Percentiles rank a stretch among this genome's conserved stretches.
Conservation (phyloP, 2,797 vertebrate genomes). For the Anguilla anguilla region DNA sequence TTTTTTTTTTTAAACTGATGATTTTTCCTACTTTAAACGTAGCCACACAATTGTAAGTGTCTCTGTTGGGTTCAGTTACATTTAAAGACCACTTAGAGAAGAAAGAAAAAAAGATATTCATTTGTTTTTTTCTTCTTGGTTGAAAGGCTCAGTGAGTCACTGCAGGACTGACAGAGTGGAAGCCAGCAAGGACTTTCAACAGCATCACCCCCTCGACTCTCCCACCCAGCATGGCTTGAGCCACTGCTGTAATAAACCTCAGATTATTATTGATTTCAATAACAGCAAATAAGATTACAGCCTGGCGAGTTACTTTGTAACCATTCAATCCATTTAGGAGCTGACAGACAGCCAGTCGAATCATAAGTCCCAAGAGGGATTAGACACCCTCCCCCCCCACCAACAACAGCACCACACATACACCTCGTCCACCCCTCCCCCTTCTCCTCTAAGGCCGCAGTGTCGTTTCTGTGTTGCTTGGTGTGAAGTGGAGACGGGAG, state of each 20-base stretch:
- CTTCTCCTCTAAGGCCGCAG: neutral
- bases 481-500: conserved; percentile 17
- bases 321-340: conserved; percentile 19
- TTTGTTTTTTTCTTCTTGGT: neutral
- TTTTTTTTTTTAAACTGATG: neutral
- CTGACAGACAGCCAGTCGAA: conserved; percentile 13
- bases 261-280: conserved; percentile 29
- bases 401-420: neutral
- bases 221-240: neutral
- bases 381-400: neutral
- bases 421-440: neutral
- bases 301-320: neutral
- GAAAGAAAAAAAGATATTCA: neutral
- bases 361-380: neutral
- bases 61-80: conserved; percentile 4
- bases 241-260: conserved; percentile 1
- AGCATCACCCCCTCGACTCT: neutral
- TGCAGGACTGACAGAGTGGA: neutral
- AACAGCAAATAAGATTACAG: conserved; percentile 21
- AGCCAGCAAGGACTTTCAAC: neutral
- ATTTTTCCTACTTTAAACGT: neutral
- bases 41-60: neutral
- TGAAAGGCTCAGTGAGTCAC: neutral
- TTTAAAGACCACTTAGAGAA: neutral
- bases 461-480: neutral